These are phyloP conservation scores for Apantesis nais DNA, from an alignment of 2,888 invertebrate species.

Conservation along the genomic window DNA sequence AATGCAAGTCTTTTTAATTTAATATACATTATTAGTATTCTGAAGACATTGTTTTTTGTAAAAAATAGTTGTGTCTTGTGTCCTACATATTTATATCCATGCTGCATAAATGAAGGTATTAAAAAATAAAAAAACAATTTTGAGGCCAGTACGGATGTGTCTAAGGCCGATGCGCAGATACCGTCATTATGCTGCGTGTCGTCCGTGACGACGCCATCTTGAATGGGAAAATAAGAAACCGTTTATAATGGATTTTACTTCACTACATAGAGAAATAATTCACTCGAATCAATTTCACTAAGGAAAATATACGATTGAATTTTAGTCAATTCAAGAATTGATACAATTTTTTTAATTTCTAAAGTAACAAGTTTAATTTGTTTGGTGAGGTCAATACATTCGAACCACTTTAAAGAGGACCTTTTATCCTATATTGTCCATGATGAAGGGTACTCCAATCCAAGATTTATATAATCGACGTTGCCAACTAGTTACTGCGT, in stretches of 20 bases:
- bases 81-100: neutral
- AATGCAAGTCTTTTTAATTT: constrained; percentile 9
- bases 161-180: constrained; percentile 81
- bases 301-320: neutral
- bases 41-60: neutral
- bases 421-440: neutral
- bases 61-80: neutral
- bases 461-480: neutral
- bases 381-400: neutral
- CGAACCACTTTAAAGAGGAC: too few species aligned
- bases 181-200: constrained; percentile 77
- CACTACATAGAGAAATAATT: constrained; percentile 20
- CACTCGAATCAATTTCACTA: neutral
- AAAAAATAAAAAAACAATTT: constrained; percentile 56
- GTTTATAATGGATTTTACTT: constrained; percentile 24
- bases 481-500: neutral
- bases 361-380: neutral
- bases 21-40: neutral
- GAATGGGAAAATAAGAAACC: constrained; percentile 69
- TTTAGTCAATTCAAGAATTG: neutral
- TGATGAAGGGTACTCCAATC: neutral
- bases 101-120: constrained; percentile 21
- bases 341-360: neutral
- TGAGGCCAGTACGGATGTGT: constrained; percentile 65
- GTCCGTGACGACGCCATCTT: constrained; percentile 80